Percentiles rank a stretch among this genome's conserved stretches.
phyloP scores from a whole-genome alignment of 1,140 invertebrate genomes.

The Drosophila orosa region DNA sequence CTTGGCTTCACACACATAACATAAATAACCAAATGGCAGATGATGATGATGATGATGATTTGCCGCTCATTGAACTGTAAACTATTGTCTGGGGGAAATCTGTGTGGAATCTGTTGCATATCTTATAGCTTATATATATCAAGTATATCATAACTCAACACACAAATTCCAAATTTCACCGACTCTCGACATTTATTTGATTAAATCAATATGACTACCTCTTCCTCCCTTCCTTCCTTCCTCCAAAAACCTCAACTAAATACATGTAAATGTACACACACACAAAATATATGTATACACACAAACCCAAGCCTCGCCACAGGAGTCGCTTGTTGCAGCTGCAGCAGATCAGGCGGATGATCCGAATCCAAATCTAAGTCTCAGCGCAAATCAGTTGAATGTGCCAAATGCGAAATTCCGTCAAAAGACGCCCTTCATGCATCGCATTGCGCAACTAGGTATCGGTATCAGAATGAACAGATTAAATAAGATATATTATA shows the following conservation, averaged over 20 bases:
- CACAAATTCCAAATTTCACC: conserved; percentile 42
- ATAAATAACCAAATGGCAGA: conserved; percentile 18
- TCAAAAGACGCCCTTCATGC: conserved; percentile 83
- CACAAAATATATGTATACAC: conserved; percentile 2
- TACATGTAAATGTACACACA: conserved; percentile 9
- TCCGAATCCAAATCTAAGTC: conserved; percentile 54
- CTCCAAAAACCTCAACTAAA: conserved; percentile 9
- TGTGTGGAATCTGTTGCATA: conserved; percentile 35
- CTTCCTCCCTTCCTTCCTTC: conserved; percentile 43
- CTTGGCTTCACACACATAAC: conserved; percentile 13
- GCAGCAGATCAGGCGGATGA: conserved; percentile 54
- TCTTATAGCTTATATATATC: conserved; percentile 4
- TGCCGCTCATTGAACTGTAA: conserved; percentile 45
- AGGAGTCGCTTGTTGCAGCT: conserved; percentile 68
- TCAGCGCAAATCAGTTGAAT: conserved; percentile 44
- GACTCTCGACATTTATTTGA: conserved; percentile 41
- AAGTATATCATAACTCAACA: conserved; percentile 13
- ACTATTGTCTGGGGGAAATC: conserved; percentile 28
- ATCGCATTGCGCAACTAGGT: conserved; percentile 83
- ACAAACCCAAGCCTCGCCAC: conserved; percentile 62
- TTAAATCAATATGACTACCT: conserved; percentile 60
- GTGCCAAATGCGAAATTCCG: conserved; percentile 74
- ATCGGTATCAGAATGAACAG: conserved; percentile 53
- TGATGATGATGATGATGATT: conserved; percentile 25
- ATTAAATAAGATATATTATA: conserved; percentile 7